Evolutionary conservation across 1,140 invertebrate genomes (phyloP), one percentile per base, ranked within the genome.

Genomic region (Phocides pigmalion): DNA sequence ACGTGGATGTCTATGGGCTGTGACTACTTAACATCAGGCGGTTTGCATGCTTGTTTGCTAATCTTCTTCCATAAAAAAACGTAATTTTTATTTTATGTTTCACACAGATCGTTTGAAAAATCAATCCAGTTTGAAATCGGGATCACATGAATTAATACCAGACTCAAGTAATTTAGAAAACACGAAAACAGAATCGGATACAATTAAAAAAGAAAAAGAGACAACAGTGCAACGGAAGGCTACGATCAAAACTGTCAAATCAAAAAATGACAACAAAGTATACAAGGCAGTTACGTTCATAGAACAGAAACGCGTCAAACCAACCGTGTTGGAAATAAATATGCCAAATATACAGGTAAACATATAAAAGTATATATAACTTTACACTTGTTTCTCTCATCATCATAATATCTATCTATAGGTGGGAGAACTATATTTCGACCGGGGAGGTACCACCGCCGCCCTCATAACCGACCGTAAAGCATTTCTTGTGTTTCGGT

Each of bases 261-360:
- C 72, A 0, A 82, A 78, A 42, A 64, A 74, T 17, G 72, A 78
- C 4, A 12, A 46, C 8, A 77, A 68, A 69, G 62, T 76, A 0
- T 79, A 73, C 44, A 86, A 84, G 70, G 70, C 79, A 0, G 79
- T 83, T 0, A 73, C 68, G 0, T 84, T 85, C 22, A 72, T 67
- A 1, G 79, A 83, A 4, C 32, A 64, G 6, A 76, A 75, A 66
- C 20, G 15, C 0, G 56, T 20, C 0, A 59, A 66, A 49, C 54
- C 53, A 0, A 75, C 47, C 6, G 25, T 63, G 0, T 56, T 82
- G 35, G 64, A 76, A 47, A 79, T 82, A 6, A 82, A 68, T 2
- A 77, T 83, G 22, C 81, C 79, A 0, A 71, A 61, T 4, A 49
- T 62, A 39, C 39, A 32, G 61, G 46, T 32, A 51, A 41, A 5